Base-by-base conservation (phyloP, 2,113 vertebrate genomes). In the Cyanoderma ruficeps region DNA sequence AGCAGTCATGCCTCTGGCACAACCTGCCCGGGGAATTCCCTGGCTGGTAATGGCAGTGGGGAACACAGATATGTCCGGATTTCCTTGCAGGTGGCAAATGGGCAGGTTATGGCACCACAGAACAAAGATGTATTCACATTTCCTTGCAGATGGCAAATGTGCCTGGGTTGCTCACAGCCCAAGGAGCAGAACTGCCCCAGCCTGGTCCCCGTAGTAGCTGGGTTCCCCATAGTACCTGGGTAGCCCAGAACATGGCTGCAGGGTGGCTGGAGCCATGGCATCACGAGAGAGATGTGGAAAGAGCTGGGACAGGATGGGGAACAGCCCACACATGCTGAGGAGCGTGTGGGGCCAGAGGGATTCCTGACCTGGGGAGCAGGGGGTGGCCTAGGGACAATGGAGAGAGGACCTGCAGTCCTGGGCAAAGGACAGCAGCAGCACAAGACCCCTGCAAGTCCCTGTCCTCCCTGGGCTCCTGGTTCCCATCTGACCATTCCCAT, bases 11-110 rank as follows among this genome's bases (percentile, higher is more conserved):
- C 63, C 63, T 21, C 46, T 64, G 76, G 49, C 52, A 33, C 11
- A 2, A 1, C 1, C 52, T 41, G 17, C 42, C 21, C 0, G 18
- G 64, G 89, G 81, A 87, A 87, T 70, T 90, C 83, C 94, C 8
- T 0, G 12, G 13, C 5, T 3, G 2, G 7, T 22, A 37, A 16
- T 35, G 76, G 37, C 30, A 27, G 16, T 0, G 0, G 7, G 6
- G 24, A 35, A 20, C 57, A 20, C 0, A 9, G 47, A 42, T 50
- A n/a, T 2, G 4, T 12, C 5, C 0, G 0, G 27, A 64, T 50
- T 92, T 90, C 44, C 35, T 67, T 53, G n/a, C n/a, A n/a, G n/a
- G n/a, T n/a, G n/a, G n/a, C n/a, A n/a, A n/a, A n/a, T n/a, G n/a
- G n/a, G n/a, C n/a, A n/a, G n/a, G n/a, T n/a, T n/a, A n/a, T n/a